phyloP scores from a whole-genome alignment of 2,797 vertebrate species.

The Poeciliopsis presidionis region DNA sequence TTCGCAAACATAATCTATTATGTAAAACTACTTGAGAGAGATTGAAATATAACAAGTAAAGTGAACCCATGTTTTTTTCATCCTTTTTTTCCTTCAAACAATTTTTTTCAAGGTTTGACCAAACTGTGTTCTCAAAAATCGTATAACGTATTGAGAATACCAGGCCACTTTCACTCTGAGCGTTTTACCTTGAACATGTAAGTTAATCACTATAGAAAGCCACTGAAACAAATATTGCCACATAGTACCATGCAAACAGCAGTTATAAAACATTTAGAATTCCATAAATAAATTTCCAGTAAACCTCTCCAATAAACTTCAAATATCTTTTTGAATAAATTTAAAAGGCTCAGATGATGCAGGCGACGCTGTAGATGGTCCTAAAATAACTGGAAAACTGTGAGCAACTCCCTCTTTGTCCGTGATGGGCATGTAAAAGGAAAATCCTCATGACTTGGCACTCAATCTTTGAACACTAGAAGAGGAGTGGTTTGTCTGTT shows the following conservation, averaged over 20 bases:
- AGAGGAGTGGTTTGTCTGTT: conserved; percentile 31
- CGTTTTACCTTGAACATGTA: conserved; percentile 63
- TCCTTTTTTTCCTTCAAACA: conserved; percentile 67
- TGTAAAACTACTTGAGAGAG: conserved; percentile 73
- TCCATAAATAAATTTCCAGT: conserved; percentile 75
- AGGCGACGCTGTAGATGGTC: conserved; percentile 77
- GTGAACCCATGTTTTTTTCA: conserved; percentile 65
- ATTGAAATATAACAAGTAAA: conserved; percentile 78
- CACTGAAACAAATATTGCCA: conserved; percentile 81
- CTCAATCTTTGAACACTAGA: conserved; percentile 49
- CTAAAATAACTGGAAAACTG: conserved; percentile 61
- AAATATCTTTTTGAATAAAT: conserved; percentile 66
- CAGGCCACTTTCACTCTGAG: conserved; percentile 19
- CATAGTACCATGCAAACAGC: conserved; percentile 83
- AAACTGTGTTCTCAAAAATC: conserved; percentile 34
- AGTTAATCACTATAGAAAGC: conserved; percentile 77
- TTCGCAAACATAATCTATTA: conserved; percentile 67
- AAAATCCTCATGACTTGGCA: conserved; percentile 45
- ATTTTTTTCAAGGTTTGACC: conserved; percentile 62
- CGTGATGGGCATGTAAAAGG: conserved; percentile 45
- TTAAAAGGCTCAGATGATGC: conserved; percentile 85
- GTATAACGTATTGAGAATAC: conserved; percentile 31
- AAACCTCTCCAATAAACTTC: conserved; percentile 69
- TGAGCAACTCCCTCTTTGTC: conserved; percentile 28
- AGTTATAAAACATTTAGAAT: conserved; percentile 80